Evolutionary conservation across 2,797 vertebrate species (phyloP), one percentile per base, ranked within the genome.

Genomic region (Gymnocypris eckloni): DNA sequence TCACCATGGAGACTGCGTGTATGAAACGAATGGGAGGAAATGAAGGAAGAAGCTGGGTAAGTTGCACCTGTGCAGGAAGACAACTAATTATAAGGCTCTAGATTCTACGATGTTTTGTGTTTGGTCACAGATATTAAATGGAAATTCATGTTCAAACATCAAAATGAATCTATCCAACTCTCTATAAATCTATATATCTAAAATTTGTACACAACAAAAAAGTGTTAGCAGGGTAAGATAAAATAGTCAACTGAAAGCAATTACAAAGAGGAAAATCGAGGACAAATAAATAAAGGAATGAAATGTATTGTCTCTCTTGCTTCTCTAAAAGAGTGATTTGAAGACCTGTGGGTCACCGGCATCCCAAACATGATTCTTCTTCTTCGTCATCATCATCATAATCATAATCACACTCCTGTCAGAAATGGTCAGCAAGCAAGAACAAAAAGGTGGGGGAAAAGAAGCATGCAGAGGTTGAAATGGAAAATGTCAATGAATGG

Each of bases 301-400:
- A n/a, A 61, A 45, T 4, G 16, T 10, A 41, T 39, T 13, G 20
- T 66, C 11, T 78, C 16, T 69, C 16, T 41, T 59, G 75, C 18
- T 43, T 56, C 73, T 84, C 20, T 67, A 82, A n/a, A 69, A 82
- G 59, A 54, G 70, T 59, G 37, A 59, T 48, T n/a, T 71, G 45
- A 83, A 83, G 64, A 93, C 83, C 93, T 95, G 86, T 93, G 87
- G 83, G 86, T 94, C 93, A 95, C 92, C 92, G 93, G 91, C 93
- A 94, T 93, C 93, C 87, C 82, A 95, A 91, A 92, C 93, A 94
- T 52, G 92, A 92, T 92, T 92, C 92, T 87, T 90, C 69, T 86
- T 89, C 90, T 89, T 52, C 61, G 0, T 54, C 61, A 6, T 72
- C 80, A 33, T 81, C 45, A 18, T 16, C 80, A 69, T n/a, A 45